Evolutionary conservation across 2,113 vertebrate genomes (phyloP), one percentile per base, ranked within the genome.

Genomic region (Silurus asotus): DNA sequence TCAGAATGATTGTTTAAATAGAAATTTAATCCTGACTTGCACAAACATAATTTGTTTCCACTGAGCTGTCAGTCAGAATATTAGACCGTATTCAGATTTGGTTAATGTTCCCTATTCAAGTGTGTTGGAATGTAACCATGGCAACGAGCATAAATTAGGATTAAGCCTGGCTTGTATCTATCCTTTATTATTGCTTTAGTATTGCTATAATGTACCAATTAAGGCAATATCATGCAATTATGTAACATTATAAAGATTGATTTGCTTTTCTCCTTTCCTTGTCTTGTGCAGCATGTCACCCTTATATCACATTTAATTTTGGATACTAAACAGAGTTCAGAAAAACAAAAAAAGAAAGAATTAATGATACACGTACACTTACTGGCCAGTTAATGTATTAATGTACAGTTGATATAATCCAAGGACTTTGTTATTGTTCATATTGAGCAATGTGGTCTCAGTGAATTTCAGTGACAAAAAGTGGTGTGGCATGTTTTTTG

Each of bases 41-140:
- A 25, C 75, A 55, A 53, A 23, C 70, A 15, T 77, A 7, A 55
- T 76, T 75, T 75, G 51, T 56, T 55, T n/a, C 11, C n/a, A 55
- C 23, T 25, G 11, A 77, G 51, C 51, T 77, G 75, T 53, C 75
- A 55, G 10, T 55, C 49, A 77, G 75, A 77, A 77, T 55, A 77
- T 77, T 77, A 28, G 11, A 55, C 75, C n/a, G n/a, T 14, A 76
- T 76, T 19, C 48, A 76, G 49, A 77, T 77, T 25, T 55, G 25
- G 13, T 77, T 75, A 75, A 53, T 75, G 49, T 53, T n/a, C 49
- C 20, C 25, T 2, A 28, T 77, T 56, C 51, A 55, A 77, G 23
- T 15, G 23, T n/a, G 74, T 77, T 25, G 11, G 51, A 77, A n/a
- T 25, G 13, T 15, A 77, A 77, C 75, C 51, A 55, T 77, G 75